A percentile compares a stretch with the other conserved stretches of the same genome.
phyloP scores from a whole-genome alignment of 2,888 invertebrate genomes.

The Lasius platythorax region DNA sequence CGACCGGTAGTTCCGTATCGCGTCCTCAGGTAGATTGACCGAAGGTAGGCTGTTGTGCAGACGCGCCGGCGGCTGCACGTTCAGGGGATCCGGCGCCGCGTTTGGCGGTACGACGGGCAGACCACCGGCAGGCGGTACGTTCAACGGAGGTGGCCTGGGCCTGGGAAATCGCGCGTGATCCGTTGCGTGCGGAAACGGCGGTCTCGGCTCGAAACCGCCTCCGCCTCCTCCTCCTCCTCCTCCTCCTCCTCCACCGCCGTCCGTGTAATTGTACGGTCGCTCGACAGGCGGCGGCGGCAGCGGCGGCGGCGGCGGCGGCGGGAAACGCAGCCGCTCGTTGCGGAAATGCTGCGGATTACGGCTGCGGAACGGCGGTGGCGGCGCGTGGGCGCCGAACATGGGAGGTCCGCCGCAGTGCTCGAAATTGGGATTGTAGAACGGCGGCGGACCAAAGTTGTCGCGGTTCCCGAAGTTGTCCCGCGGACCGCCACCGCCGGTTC shows the following conservation, averaged over 20 bases:
- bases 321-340: slow-evolving; percentile 69
- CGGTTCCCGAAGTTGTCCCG: slow-evolving; percentile 78
- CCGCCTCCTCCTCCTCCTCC: slow-evolving; percentile 70
- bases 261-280: slow-evolving; percentile 82
- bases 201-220: slow-evolving; percentile 89
- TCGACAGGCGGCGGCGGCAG: slow-evolving; percentile 26
- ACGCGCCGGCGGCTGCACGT: neutral
- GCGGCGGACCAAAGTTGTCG: slow-evolving; percentile 77
- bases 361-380: slow-evolving; percentile 80
- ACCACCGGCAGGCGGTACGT: slow-evolving; percentile 3
- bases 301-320: slow-evolving; percentile 54
- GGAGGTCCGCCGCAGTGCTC: slow-evolving; percentile 80
- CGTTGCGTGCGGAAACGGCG: slow-evolving; percentile 71
- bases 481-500: slow-evolving; percentile 66
- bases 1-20: slow-evolving; percentile 59
- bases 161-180: slow-evolving; percentile 60
- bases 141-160: slow-evolving; percentile 52
- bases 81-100: neutral
- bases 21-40: slow-evolving; percentile 72
- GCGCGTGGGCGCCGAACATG: slow-evolving; percentile 76
- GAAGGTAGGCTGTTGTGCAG: slow-evolving; percentile 61
- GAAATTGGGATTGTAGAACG: slow-evolving; percentile 80
- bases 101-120: neutral
- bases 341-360: slow-evolving; percentile 82
- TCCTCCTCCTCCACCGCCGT: slow-evolving; percentile 86